Evolutionary conservation across 2,888 invertebrate species (phyloP).

Genomic region (Conistra vaccinii): DNA sequence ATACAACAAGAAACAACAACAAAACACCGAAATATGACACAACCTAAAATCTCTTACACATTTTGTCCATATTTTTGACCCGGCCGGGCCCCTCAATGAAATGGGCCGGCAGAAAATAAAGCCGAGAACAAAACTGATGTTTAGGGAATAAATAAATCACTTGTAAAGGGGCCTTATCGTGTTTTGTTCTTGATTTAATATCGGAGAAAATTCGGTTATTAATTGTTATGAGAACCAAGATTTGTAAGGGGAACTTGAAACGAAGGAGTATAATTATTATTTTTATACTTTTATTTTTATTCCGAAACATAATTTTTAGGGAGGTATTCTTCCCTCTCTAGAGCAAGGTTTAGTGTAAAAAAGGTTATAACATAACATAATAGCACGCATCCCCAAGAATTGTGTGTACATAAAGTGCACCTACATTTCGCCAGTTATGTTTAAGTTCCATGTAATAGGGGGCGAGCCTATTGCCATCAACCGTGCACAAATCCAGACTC

Average conservation of each 20-base stretch:
- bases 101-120: constrained; percentile 32
- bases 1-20: neutral
- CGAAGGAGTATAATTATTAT: neutral
- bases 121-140: constrained; percentile 36
- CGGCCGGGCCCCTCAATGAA: constrained; percentile 16
- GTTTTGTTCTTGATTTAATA: constrained; percentile 54
- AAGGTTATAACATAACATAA: no score
- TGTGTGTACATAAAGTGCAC: no score
- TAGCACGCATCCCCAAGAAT: no score
- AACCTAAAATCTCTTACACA: neutral
- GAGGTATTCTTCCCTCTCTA: neutral
- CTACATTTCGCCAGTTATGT: no score
- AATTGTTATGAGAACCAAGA: constrained; percentile 33
- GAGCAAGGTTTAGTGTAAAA: neutral
- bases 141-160: constrained; percentile 70
- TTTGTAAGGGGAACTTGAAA: constrained; percentile 8
- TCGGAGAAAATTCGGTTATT: constrained; percentile 47
- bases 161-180: constrained; percentile 52
- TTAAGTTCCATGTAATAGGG: no score
- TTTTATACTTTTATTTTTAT: constrained; percentile 11
- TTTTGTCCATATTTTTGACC: constrained; percentile 11
- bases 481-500: no score
- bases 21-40: neutral
- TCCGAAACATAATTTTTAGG: neutral
- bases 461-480: no score